Percentiles rank a stretch among this genome's conserved stretches.
phyloP scores from a whole-genome alignment of 2,113 vertebrate genomes.

The Lampris incognitus region DNA sequence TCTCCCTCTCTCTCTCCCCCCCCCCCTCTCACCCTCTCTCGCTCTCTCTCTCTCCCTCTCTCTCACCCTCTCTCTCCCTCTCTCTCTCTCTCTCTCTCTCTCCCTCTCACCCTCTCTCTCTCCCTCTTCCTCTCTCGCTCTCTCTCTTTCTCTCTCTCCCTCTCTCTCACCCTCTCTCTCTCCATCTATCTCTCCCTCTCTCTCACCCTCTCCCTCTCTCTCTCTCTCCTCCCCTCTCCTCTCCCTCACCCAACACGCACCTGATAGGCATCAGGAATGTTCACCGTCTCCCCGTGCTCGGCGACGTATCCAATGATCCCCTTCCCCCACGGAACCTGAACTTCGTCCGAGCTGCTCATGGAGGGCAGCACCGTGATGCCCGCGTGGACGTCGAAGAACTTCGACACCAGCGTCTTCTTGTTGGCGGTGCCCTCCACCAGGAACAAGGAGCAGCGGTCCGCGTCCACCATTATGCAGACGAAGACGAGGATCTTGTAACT shows the following conservation, averaged over 20 bases:
- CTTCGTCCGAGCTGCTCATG: conserved; percentile 91
- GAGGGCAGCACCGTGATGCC: conserved; percentile 93
- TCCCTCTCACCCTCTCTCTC: neutral
- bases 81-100: neutral
- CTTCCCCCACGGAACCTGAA: conserved; percentile 98
- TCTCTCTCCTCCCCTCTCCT: conserved; percentile 21
- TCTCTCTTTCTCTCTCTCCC: too few relatives aligned
- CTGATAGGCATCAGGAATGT: conserved; percentile 98
- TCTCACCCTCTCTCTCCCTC: too few relatives aligned
- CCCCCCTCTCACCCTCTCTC: too few relatives aligned
- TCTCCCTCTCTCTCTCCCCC: too few relatives aligned
- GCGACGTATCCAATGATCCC: conserved; percentile 98
- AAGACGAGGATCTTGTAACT: conserved; percentile 98
- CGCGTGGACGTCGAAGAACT: conserved; percentile 97
- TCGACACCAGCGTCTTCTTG: conserved; percentile 96
- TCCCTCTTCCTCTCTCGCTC: too few relatives aligned
- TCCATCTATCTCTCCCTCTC: neutral
- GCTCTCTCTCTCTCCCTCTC: too few relatives aligned
- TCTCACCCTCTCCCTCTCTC: conserved; percentile 22
- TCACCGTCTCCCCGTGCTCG: conserved; percentile 96
- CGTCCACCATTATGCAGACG: conserved; percentile 97
- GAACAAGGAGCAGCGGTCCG: conserved; percentile 95
- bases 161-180: too few relatives aligned
- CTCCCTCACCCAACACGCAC: conserved; percentile 79
- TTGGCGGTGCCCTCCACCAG: conserved; percentile 91